phyloP scores from a whole-genome alignment of 1,140 invertebrate species.

The Drosophila insularis region DNA sequence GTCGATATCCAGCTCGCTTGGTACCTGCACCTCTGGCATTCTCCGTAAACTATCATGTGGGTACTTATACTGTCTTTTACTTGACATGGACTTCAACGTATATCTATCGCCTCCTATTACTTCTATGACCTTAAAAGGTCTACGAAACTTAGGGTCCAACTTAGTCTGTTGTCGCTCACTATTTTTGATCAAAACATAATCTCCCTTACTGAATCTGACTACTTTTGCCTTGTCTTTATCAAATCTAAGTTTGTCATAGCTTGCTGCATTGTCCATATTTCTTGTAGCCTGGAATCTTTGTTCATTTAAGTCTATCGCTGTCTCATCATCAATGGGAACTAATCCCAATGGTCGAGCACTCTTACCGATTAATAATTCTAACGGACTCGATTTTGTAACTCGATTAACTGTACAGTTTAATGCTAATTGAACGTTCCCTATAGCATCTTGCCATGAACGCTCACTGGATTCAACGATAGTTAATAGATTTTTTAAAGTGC shows the following conservation, averaged over 20 bases:
- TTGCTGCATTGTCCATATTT: too few relatives aligned
- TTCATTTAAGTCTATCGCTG: too few relatives aligned
- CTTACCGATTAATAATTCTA: too few relatives aligned
- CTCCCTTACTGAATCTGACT: neutral
- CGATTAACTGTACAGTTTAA: too few relatives aligned
- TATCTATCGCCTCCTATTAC: neutral
- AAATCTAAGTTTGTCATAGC: neutral
- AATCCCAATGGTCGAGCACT: too few relatives aligned
- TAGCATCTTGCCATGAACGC: slow-evolving; percentile 72
- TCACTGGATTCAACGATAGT: slow-evolving; percentile 24
- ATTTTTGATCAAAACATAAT: neutral
- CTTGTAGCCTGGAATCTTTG: too few relatives aligned
- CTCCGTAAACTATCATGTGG: neutral
- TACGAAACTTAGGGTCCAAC: neutral
- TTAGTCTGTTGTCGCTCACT: slow-evolving; percentile 1
- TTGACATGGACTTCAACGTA: neutral
- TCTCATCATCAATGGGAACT: too few relatives aligned
- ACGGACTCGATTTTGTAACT: neutral
- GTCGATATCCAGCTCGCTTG: too few relatives aligned
- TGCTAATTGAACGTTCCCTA: too few relatives aligned
- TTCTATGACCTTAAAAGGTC: neutral
- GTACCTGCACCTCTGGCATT: too few relatives aligned
- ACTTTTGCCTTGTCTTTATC: neutral
- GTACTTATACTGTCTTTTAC: neutral
- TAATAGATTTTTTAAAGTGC: slow-evolving; percentile 42